Evolutionary conservation across 2,888 invertebrate genomes (phyloP).

Genomic region (Oxyteleia sp.): DNA sequence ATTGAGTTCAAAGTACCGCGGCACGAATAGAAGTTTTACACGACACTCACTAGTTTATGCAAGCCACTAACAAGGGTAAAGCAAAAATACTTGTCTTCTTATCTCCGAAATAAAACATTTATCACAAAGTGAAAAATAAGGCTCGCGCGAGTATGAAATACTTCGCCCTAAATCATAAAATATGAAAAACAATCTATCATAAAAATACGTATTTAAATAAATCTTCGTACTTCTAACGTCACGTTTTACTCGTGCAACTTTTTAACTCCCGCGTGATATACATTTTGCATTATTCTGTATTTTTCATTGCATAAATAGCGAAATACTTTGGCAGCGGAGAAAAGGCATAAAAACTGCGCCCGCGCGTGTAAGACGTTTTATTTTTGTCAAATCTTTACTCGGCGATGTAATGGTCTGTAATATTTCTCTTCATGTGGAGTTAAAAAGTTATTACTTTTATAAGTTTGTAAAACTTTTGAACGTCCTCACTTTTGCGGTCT

Average conservation of each 20-base stretch:
- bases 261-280: constrained; percentile 15
- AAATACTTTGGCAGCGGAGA: background rate
- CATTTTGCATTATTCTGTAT: constrained; percentile 36
- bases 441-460: constrained; percentile 65
- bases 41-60: background rate
- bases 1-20: background rate
- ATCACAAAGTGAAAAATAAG: background rate
- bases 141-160: background rate
- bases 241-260: constrained; percentile 2
- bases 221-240: background rate
- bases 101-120: background rate
- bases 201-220: constrained; percentile 8
- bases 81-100: background rate
- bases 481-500: constrained; percentile 56
- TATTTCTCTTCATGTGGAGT: constrained; percentile 54
- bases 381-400: constrained; percentile 52
- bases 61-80: background rate
- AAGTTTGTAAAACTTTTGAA: constrained; percentile 57
- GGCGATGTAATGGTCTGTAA: constrained; percentile 52
- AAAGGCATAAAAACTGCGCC: constrained; percentile 26
- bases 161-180: background rate
- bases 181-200: background rate
- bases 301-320: constrained; percentile 33
- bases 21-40: background rate
- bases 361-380: constrained; percentile 31